A percentile compares a stretch with the other conserved stretches of the same genome.
Evolutionary conservation across 92 coral and sea anemone genomes (phyloP).

Genomic region (Epizoanthus ramosus): DNA sequence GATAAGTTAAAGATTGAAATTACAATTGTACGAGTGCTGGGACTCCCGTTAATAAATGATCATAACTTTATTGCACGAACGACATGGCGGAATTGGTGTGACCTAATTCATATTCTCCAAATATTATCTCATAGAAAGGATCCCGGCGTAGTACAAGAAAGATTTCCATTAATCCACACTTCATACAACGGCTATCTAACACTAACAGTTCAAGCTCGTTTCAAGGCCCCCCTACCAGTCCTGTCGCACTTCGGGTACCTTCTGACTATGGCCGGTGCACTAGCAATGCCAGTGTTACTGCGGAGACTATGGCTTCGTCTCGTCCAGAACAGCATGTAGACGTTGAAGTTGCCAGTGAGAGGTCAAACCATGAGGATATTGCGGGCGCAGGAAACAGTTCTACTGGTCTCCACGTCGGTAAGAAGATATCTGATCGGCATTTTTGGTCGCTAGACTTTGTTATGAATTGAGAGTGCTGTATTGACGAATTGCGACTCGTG

Average conservation of each 20-base stretch:
- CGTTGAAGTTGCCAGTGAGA: constrained; percentile 23
- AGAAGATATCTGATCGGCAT: neutral
- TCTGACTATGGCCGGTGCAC: constrained; percentile 41
- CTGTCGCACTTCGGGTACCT: constrained; percentile 46
- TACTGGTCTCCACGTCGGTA: constrained; percentile 32
- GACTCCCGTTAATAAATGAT: no score
- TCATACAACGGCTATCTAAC: constrained; percentile 79
- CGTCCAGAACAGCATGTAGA: constrained; percentile 49
- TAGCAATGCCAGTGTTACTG: constrained; percentile 40
- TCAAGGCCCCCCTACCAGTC: constrained; percentile 29
- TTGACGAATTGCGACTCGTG: no score
- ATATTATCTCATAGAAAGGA: constrained; percentile 57
- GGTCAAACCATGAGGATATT: neutral
- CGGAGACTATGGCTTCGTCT: constrained; percentile 48
- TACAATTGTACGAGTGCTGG: no score
- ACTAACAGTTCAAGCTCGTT: constrained; percentile 51
- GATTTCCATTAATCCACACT: constrained; percentile 92
- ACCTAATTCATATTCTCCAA: no score
- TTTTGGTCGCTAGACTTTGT: neutral
- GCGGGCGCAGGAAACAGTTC: neutral
- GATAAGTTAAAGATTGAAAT: no score
- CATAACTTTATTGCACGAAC: no score
- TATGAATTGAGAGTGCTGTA: no score
- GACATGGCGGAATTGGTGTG: no score
- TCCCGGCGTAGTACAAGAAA: constrained; percentile 84